Evolutionary conservation across 2,113 vertebrate genomes (phyloP).

Genomic region (Equus przewalskii): DNA sequence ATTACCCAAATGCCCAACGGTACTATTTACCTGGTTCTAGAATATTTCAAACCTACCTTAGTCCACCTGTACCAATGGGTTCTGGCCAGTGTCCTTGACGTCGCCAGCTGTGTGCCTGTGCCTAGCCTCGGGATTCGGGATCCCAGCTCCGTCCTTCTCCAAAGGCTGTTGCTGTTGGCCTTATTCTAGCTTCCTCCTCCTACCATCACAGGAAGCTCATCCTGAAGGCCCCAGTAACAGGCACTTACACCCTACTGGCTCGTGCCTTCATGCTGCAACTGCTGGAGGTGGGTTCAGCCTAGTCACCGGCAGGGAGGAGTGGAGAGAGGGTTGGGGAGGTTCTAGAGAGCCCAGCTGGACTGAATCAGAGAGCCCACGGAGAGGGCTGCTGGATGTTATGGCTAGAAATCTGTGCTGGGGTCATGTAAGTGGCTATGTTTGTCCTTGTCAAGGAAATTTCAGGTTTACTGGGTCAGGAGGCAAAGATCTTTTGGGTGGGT

Average conservation of each 20-base stretch:
- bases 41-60: not conserved
- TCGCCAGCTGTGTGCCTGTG: not conserved
- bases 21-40: not conserved
- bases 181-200: not conserved
- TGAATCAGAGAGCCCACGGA: not conserved
- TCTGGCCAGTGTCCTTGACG: not conserved
- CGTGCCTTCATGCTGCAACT: accelerated
- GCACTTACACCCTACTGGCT: accelerated
- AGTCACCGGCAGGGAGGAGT: not conserved
- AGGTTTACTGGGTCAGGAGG: not conserved
- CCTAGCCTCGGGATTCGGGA: not conserved
- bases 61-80: accelerated
- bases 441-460: not conserved
- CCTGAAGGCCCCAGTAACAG: not conserved
- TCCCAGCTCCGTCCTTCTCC: not conserved
- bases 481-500: not conserved
- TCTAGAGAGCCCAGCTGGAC: accelerated
- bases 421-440: accelerated
- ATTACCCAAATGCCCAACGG: not conserved
- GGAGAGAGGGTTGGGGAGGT: not conserved
- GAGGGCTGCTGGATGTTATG: accelerated
- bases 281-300: too few relatives aligned
- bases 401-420: too few relatives aligned
- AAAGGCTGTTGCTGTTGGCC: not conserved
- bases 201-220: not conserved